Evolutionary conservation across 2,113 vertebrate species (phyloP), one percentile per base, ranked within the genome.

Genomic region (Peucedramus taeniatus): DNA sequence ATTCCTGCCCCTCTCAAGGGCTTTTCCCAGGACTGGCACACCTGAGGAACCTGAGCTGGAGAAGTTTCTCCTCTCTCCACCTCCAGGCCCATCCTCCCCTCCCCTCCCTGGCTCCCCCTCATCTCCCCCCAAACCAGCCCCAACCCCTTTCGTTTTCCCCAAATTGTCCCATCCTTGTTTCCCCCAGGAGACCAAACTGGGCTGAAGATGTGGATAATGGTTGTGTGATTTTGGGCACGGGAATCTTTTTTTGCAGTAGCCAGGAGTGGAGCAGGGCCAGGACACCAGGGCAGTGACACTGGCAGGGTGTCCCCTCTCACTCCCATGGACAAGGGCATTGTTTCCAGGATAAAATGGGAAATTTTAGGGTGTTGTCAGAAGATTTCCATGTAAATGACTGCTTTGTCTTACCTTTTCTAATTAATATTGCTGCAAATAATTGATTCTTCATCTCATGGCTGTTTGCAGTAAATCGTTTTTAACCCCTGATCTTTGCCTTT

Each of bases 281-380:
- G 44, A 23, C 44, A 35, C 39, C 39, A 28, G 9, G 49, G 31
- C 16, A 6, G 11, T 27, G 57, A 4, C 57, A 37, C 15, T 37
- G 35, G 59, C 57, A 37, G 5, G 27, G 57, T 37, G 35, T 37
- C 35, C 59, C 59, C 59, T 39, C 13, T 47, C 64, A 18, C 8
- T 59, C 14, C 53, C 53, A 28, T 6, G 35, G 42, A n/a, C 23
- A 50, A 82, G 79, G 44, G 53, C 44, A 59, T 82, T 59, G n/a
- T 5, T 82, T n/a, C 53, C 64, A 14, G 14, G 68, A 39, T 37
- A 14, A 14, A 39, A 27, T 17, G 42, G 18, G n/a, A n/a, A n/a
- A n/a, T n/a, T n/a, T n/a, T 6, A 4, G 22, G 63, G 15, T 15
- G 5, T 22, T 28, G 4, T 5, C n/a, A 1, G 3, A 5, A n/a